These are phyloP conservation scores for Sebastes matsubarae DNA, from an alignment of 2,797 vertebrate genomes.

Conservation along the genomic window DNA sequence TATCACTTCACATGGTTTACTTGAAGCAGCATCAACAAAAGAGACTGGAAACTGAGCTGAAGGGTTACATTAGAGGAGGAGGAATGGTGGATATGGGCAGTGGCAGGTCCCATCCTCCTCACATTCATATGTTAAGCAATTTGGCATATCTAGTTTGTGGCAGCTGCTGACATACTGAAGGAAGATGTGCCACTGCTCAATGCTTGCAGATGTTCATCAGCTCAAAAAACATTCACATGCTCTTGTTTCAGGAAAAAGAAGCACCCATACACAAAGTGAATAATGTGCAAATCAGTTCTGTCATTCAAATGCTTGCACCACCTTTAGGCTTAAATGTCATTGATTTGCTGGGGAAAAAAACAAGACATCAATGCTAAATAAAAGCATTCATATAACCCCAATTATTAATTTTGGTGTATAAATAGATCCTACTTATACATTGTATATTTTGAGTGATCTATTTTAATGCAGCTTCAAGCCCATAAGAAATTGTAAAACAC, in stretches of 20 bases:
- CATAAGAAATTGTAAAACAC: not conserved
- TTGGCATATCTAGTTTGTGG: slow-evolving; percentile 53
- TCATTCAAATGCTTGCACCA: slow-evolving; percentile 42
- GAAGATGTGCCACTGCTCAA: slow-evolving; percentile 61
- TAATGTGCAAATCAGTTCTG: slow-evolving; percentile 50
- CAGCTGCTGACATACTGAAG: slow-evolving; percentile 66
- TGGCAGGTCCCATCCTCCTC: slow-evolving; percentile 67
- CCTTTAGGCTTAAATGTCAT: slow-evolving; percentile 29
- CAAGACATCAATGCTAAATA: not conserved
- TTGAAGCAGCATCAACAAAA: slow-evolving; percentile 63
- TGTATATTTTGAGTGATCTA: not conserved
- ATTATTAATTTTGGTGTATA: slow-evolving; percentile 12
- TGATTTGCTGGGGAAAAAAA: not conserved
- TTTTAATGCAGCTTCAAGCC: not conserved
- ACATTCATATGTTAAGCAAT: slow-evolving; percentile 76
- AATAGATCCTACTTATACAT: slow-evolving; percentile 2
- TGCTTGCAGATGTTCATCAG: slow-evolving; percentile 76
- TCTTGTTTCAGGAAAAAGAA: slow-evolving; percentile 45
- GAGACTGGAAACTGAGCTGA: slow-evolving; percentile 61
- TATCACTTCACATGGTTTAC: slow-evolving; percentile 79
- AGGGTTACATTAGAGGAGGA: slow-evolving; percentile 58
- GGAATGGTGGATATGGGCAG: slow-evolving; percentile 65
- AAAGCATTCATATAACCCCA: not conserved
- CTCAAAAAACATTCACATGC: slow-evolving; percentile 64
- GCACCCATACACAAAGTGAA: slow-evolving; percentile 39